phyloP scores from a whole-genome alignment of 2,888 invertebrate genomes.

The Nemotelus pantherinus region DNA sequence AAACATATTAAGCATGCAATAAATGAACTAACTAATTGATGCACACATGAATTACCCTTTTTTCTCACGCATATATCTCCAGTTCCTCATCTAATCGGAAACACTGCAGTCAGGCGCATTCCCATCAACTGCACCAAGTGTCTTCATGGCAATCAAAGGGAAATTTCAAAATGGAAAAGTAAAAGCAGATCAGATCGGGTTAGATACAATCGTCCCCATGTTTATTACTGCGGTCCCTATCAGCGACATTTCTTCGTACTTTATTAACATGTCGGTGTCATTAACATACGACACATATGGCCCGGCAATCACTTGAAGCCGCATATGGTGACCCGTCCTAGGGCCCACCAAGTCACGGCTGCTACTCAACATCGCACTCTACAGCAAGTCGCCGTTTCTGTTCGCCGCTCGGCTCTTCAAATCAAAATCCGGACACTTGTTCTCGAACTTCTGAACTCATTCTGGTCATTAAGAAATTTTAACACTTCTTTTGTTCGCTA shows the following conservation, averaged over 20 bases:
- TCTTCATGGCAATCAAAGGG: conserved; percentile 23
- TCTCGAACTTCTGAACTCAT: conserved; percentile 35
- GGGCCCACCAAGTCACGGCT: conserved; percentile 6
- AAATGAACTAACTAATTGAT: no score
- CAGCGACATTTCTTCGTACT: conserved; percentile 40
- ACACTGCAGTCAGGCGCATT: background rate
- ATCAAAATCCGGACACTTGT: conserved; percentile 21
- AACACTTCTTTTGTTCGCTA: conserved; percentile 32
- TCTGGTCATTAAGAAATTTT: conserved; percentile 40
- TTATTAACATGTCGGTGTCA: conserved; percentile 49
- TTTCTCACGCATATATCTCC: no score
- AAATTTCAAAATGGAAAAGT: conserved; percentile 21
- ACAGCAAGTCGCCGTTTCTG: conserved; percentile 16
- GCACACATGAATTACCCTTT: no score
- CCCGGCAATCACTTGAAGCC: conserved; percentile 40
- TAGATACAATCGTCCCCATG: conserved; percentile 31
- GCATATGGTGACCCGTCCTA: conserved; percentile 41
- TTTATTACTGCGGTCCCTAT: conserved; percentile 27
- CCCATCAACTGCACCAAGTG: background rate
- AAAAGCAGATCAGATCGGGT: conserved; percentile 24
- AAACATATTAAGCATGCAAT: no score
- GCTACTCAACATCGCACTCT: conserved; percentile 19
- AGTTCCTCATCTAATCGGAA: background rate
- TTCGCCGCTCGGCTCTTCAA: background rate
- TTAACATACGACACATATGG: conserved; percentile 46